These are phyloP conservation scores for Vanacampus margaritifer DNA, from an alignment of 2,113 vertebrate genomes.

Conservation along the genomic window DNA sequence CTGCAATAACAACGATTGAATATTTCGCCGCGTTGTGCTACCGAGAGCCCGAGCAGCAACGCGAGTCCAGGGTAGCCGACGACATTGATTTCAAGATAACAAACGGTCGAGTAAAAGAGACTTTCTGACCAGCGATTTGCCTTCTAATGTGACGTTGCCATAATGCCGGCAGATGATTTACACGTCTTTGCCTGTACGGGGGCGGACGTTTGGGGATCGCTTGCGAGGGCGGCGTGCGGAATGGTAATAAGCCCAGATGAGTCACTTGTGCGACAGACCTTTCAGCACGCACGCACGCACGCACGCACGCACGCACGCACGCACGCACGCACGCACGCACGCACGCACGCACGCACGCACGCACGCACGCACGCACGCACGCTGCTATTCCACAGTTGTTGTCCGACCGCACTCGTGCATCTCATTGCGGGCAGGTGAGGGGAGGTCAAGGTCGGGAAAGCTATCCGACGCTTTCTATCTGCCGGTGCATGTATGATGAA, in stretches of 20 bases:
- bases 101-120: neutral
- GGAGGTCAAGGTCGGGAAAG: slow-evolving; percentile 18
- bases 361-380: neutral
- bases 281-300: slow-evolving; percentile 18
- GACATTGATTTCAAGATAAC: neutral
- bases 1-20: neutral
- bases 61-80: slow-evolving; percentile 7
- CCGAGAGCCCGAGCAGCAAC: neutral
- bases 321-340: slow-evolving; percentile 8
- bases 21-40: neutral
- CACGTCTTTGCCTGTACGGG: neutral
- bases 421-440: neutral
- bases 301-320: neutral
- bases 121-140: neutral
- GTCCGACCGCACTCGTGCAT: slow-evolving; percentile 2
- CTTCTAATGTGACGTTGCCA: neutral
- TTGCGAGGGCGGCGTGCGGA: slow-evolving; percentile 7
- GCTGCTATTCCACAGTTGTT: neutral
- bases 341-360: neutral
- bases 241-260: slow-evolving; percentile 18
- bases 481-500: slow-evolving; percentile 10
- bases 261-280: slow-evolving; percentile 31
- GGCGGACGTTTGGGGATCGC: neutral
- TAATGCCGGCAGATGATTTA: neutral
- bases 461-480: neutral